These are phyloP conservation scores for Excalfactoria chinensis DNA, from an alignment of 2,113 vertebrate genomes.

Conservation along the genomic window DNA sequence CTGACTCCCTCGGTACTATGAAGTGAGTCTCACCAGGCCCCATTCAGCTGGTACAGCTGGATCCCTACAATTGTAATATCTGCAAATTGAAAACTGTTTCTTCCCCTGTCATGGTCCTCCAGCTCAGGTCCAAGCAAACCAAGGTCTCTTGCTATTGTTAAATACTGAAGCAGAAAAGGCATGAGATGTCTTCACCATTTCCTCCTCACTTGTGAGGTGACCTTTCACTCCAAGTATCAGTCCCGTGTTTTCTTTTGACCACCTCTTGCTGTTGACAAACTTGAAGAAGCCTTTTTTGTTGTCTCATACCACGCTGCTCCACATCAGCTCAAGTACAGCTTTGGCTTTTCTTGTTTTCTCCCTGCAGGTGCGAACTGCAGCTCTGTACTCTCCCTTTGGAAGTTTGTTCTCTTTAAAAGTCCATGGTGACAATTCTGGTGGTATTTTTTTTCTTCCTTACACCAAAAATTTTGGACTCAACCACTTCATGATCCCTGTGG, in stretches of 20 bases:
- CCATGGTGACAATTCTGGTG: background rate
- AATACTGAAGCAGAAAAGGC: background rate
- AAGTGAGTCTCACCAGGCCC: background rate
- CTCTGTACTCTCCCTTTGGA: background rate
- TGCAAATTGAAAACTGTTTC: too few species aligned
- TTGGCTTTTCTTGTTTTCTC: background rate
- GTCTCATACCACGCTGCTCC: background rate
- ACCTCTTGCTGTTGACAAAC: background rate
- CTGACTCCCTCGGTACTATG: too few species aligned
- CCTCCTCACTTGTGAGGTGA: background rate
- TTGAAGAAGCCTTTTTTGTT: background rate
- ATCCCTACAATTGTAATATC: too few species aligned
- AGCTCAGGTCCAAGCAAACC: too few species aligned
- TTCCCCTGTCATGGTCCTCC: too few species aligned
- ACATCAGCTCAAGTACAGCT: background rate
- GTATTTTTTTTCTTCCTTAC: background rate
- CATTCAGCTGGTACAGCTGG: background rate
- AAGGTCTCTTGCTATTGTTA: too few species aligned
- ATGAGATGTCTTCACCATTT: background rate
- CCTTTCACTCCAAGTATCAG: background rate
- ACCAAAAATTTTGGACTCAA: background rate
- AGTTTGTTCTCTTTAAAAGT: too few species aligned
- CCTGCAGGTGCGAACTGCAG: background rate
- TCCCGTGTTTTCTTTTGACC: background rate
- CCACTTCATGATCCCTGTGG: background rate